Conservation (phyloP, 92 coral and sea anemone genomes). For the Epizoanthus fatuus region DNA sequence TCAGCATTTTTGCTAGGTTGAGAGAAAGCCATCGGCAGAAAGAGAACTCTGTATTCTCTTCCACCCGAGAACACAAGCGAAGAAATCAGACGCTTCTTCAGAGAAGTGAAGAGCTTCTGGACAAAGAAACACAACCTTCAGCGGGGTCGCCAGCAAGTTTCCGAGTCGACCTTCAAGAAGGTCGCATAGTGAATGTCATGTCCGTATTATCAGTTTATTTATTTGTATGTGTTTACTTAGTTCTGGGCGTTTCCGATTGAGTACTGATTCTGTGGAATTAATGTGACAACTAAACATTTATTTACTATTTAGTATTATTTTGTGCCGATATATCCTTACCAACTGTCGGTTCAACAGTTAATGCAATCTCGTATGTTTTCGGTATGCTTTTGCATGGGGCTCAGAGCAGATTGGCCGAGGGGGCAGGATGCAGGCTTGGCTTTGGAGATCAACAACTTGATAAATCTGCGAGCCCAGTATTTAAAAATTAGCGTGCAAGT, state of each 20-base stretch:
- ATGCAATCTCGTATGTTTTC: too few relatives aligned
- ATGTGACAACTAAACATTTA: too few relatives aligned
- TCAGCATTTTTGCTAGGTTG: background rate
- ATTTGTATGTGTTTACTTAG: background rate
- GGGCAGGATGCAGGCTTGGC: too few relatives aligned
- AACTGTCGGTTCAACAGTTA: too few relatives aligned
- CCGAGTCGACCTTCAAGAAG: conserved; percentile 12
- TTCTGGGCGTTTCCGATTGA: background rate
- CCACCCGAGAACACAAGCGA: background rate
- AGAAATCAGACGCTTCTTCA: conserved; percentile 14
- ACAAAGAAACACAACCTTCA: conserved; percentile 26
- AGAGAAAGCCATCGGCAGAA: background rate
- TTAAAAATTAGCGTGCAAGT: background rate
- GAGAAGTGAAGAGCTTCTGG: conserved; percentile 18
- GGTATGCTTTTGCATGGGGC: too few relatives aligned
- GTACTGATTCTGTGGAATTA: background rate
- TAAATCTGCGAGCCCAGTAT: too few relatives aligned
- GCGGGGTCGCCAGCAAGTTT: background rate
- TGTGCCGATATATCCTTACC: too few relatives aligned
- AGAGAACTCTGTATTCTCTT: background rate
- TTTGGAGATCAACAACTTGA: too few relatives aligned
- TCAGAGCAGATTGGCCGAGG: too few relatives aligned
- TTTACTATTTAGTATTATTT: too few relatives aligned
- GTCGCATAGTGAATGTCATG: conserved; percentile 19
- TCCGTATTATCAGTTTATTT: background rate